A percentile compares a stretch with the other conserved stretches of the same genome.
Conservation (phyloP, 2,888 invertebrate genomes). For the Crematogaster levior region DNA sequence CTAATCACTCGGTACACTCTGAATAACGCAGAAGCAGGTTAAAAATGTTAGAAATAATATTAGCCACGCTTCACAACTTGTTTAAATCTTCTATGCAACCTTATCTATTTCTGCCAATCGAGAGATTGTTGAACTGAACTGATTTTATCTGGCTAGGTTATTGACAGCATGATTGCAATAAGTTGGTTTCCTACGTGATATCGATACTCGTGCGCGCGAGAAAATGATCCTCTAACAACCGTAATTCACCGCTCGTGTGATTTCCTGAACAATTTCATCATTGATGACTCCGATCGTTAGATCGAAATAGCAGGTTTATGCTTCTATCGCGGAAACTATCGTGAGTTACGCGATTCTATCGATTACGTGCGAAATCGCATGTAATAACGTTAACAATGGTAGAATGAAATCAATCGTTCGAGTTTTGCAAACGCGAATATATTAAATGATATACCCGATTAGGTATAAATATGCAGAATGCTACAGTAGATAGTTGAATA, state of each 20-base stretch:
- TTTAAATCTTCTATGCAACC: neutral
- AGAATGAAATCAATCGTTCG: slow-evolving; percentile 19
- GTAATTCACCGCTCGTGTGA: slow-evolving; percentile 39
- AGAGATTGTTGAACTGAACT: slow-evolving; percentile 33
- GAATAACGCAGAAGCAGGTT: neutral
- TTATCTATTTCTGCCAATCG: slow-evolving; percentile 32
- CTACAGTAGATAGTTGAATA: neutral
- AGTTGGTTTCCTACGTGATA: slow-evolving; percentile 36
- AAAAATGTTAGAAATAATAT: neutral
- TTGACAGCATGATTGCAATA: slow-evolving; percentile 33
- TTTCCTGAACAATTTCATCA: slow-evolving; percentile 43
- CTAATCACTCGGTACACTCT: neutral
- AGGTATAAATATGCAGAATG: neutral
- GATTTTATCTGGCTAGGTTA: slow-evolving; percentile 40
- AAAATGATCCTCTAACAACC: slow-evolving; percentile 46
- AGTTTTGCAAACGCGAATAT: neutral
- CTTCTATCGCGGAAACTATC: slow-evolving; percentile 14
- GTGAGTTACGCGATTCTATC: slow-evolving; percentile 17
- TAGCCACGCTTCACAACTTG: neutral
- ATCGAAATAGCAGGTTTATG: slow-evolving; percentile 29
- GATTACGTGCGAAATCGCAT: neutral
- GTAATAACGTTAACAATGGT: slow-evolving; percentile 7
- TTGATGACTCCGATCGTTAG: slow-evolving; percentile 26
- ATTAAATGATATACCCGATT: neutral
- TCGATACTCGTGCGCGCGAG: slow-evolving; percentile 26